Base-by-base conservation (phyloP, 2,113 vertebrate species). In the Euleptes europaea region DNA sequence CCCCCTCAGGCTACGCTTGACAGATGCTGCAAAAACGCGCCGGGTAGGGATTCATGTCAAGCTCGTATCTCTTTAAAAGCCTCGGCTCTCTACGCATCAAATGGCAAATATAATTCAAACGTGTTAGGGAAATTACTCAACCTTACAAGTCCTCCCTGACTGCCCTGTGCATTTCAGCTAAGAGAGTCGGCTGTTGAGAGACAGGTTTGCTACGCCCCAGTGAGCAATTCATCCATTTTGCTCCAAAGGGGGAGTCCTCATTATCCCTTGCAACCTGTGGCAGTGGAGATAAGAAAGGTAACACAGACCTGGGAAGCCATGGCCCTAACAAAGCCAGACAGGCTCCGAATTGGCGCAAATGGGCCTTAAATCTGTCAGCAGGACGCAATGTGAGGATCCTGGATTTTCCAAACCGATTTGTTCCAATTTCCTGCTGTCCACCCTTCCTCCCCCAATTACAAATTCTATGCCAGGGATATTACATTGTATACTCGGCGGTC, bases 81-180 rank as follows among this genome's bases (percentile, higher is more conserved):
- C 80, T 63, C 73, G 69, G 38, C 80, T 91, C 81, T 87, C 88
- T 42, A 33, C 0, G 54, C 75, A 57, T 90, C 90, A 89, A 86
- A 75, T 83, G 84, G 84, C 78, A 85, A 79, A 80, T 78, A 84
- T 83, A 84, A 91, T 93, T 92, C 83, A 72, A 81, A 35, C 1
- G 80, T 21, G 73, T 80, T 66, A 28, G 44, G 60, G 81, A 86
- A 88, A 89, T 86, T 15, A 74, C 21, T 90, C 38, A 49, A 69
- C 71, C 76, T 19, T 88, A 19, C 81, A 90, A 85, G 85, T 86
- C 83, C 80, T 47, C 78, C 85, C 19, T 28, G 65, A 67, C 44
- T 49, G 23, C 42, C 73, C 74, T 40, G 69, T 2, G 7, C 28
- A 33, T 74, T 31, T 78, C 42, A 84, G 60, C 80, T 63, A 73